Evolutionary conservation across 2,888 invertebrate species (phyloP), one percentile per base, ranked within the genome.

Genomic region (Drosophila leonis): DNA sequence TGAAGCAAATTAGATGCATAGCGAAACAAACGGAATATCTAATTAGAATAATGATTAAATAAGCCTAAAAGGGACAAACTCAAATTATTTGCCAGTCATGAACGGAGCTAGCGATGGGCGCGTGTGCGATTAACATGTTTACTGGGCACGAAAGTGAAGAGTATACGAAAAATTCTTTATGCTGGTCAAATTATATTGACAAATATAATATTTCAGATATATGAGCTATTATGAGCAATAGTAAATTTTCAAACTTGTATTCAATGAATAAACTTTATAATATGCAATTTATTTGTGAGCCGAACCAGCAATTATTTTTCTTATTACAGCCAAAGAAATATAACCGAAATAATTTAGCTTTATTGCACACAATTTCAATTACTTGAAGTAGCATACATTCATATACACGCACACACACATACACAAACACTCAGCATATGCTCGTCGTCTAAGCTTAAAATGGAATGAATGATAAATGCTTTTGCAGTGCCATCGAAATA

Each of bases 391-490:
- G 13, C 13, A 49, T 20, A 18, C 8, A 31, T 8, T 5, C n/a
- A 35, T 20, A 33, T 9, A 54, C 46, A 44, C 9, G 29, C n/a
- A 31, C 12, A 18, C 1, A 27, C 6, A 27, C 29, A 31, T n/a
- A 12, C 2, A 20, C 7, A 15, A 6, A 31, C 8, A n/a, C 31
- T 31, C 49, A 49, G 7, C 49, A 31, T 49, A 48, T 31, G 48
- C 13, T 8, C 12, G 31, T 7, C 33, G 49, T 8, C 49, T 24
- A 18, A 31, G 52, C 9, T 10, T 27, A 9, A 60, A 82, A 75
- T 75, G 68, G 74, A 73, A 75, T 52, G 67, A 75, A 77, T 80
- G 88, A 88, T 80, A 88, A 88, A 84, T 82, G 86, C 29, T 29
- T 67, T 71, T 74, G 77, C 73, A 69, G 68, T 37, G 64, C 65